Percentiles rank a stretch among this genome's conserved stretches.
These are phyloP conservation scores for Reticulitermes lucifugus DNA, from an alignment of 2,888 invertebrate genomes.

Conservation along the genomic window DNA sequence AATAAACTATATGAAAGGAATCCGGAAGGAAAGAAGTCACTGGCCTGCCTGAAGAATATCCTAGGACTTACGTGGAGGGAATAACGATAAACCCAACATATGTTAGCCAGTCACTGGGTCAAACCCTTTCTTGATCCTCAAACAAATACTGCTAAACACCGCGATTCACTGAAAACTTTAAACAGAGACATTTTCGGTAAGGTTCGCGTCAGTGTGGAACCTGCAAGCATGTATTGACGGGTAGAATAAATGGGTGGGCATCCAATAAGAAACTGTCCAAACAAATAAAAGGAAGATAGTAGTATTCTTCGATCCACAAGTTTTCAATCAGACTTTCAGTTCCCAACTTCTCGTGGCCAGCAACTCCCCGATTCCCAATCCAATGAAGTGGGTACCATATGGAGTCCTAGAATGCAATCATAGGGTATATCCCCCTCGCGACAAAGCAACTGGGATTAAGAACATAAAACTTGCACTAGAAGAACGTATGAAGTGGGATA, in stretches of 20 bases:
- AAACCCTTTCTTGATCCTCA: too few species aligned
- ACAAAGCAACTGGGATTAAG: slow-evolving; percentile 6
- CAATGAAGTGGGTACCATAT: slow-evolving; percentile 14
- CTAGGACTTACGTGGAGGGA: too few species aligned
- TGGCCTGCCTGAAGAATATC: too few species aligned
- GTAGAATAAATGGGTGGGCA: not conserved
- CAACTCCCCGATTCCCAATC: slow-evolving; percentile 26
- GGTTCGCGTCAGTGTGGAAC: not conserved
- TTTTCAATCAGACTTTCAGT: slow-evolving; percentile 22
- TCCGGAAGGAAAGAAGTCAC: too few species aligned
- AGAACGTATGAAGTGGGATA: not conserved
- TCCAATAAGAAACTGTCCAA: slow-evolving; percentile 32
- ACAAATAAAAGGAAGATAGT: slow-evolving; percentile 1
- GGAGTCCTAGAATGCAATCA: slow-evolving; percentile 8
- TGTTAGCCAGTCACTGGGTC: too few species aligned
- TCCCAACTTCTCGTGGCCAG: slow-evolving; percentile 18
- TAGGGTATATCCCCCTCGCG: not conserved
- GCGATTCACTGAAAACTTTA: not conserved
- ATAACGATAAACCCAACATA: too few species aligned
- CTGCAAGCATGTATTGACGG: not conserved
- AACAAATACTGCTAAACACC: not conserved
- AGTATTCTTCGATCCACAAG: slow-evolving; percentile 13
- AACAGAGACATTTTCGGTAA: not conserved
- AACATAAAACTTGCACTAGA: not conserved
- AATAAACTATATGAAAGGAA: too few species aligned